Evolutionary conservation across 2,888 invertebrate genomes (phyloP).

Genomic region (Euspilapteryx auroguttella): DNA sequence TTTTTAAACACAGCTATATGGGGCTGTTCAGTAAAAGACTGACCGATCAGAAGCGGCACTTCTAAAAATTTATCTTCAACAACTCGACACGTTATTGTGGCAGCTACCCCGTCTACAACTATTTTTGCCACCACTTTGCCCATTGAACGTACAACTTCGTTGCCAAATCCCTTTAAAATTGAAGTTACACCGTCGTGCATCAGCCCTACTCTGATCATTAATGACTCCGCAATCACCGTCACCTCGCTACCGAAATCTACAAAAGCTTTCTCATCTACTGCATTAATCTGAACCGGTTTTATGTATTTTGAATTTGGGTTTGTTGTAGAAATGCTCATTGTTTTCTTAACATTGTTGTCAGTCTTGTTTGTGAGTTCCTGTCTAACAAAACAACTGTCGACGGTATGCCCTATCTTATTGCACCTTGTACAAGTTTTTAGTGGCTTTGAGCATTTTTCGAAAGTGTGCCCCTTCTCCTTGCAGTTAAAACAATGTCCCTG

Average conservation of each 20-base stretch:
- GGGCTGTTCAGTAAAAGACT: constrained; percentile 7
- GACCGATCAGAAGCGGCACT: constrained; percentile 6
- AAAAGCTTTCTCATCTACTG: constrained; percentile 3
- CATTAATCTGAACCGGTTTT: constrained; percentile 1
- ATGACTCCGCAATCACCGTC: constrained; percentile 2
- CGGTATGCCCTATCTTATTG: constrained; percentile 4
- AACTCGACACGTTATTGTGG: constrained; percentile 3
- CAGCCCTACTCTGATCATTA: background rate
- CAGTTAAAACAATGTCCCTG: constrained; percentile 9
- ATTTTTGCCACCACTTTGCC: constrained; percentile 1
- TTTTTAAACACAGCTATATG: constrained; percentile 6
- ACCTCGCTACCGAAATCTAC: constrained; percentile 6
- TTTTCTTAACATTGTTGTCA: background rate
- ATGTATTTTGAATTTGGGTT: constrained; percentile 4
- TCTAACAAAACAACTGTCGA: constrained; percentile 1
- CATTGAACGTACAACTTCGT: constrained; percentile 3
- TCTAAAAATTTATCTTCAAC: constrained; percentile 6
- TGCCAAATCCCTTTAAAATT: constrained; percentile 6
- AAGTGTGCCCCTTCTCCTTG: constrained; percentile 10
- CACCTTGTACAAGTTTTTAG: constrained; percentile 7
- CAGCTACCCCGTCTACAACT: constrained; percentile 6
- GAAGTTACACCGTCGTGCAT: background rate
- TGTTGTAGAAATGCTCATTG: constrained; percentile 1
- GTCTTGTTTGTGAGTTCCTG: background rate
- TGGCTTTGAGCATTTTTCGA: constrained; percentile 8